These are phyloP conservation scores for Setophaga petechia DNA, from an alignment of 2,113 vertebrate genomes.

Conservation along the genomic window DNA sequence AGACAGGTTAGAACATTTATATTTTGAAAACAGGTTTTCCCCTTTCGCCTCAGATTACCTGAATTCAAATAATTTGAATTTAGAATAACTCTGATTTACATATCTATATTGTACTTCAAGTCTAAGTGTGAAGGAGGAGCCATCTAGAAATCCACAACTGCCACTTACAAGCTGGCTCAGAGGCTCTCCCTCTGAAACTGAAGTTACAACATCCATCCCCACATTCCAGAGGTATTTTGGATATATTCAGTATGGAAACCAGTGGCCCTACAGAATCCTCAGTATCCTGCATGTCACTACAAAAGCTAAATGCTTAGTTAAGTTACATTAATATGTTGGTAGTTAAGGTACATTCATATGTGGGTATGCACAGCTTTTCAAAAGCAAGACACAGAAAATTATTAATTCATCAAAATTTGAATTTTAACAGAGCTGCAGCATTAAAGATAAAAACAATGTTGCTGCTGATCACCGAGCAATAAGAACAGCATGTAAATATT, in stretches of 20 bases:
- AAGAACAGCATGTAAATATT: background rate
- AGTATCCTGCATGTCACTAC: background rate
- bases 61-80: background rate
- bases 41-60: background rate
- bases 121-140: background rate
- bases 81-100: background rate
- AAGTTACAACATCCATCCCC: background rate
- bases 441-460: background rate
- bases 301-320: background rate
- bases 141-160: background rate
- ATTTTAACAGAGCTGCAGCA: background rate
- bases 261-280: background rate
- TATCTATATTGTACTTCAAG: background rate
- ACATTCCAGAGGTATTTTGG: background rate
- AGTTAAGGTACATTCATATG: background rate
- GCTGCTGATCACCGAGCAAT: background rate
- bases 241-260: background rate
- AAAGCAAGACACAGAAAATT: background rate
- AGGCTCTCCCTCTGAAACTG: background rate
- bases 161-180: background rate
- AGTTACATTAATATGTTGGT: background rate
- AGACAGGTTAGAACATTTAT: background rate
- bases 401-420: background rate
- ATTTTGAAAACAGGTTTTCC: background rate
- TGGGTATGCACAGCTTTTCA: background rate